Base-by-base conservation (phyloP, 2,797 vertebrate species). In the Eulemur albifrons region DNA sequence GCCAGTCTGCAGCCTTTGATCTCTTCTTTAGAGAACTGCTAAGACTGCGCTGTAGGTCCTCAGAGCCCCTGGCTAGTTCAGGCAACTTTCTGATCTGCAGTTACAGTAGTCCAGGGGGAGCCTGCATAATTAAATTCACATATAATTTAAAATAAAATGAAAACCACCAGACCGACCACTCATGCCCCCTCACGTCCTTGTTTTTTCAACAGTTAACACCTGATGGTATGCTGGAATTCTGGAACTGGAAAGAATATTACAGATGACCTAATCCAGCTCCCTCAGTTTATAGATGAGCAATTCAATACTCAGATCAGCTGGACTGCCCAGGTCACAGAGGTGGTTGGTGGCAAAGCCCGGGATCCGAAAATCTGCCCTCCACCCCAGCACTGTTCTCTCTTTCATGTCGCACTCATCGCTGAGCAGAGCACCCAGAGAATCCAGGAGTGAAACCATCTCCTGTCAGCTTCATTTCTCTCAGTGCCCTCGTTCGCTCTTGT, bases 151-250 rank as follows among this genome's bases (percentile, higher is more conserved):
- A 45, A 48, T 80, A 88, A 88, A 70, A 50, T 85, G 65, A 97
- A 92, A 87, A 80, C 84, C 94, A 30, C 65, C 63, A 90, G 45
- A 30, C 20, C 52, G 63, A 8, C 81, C 14, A 27, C 40, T 17
- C 38, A n/a, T 20, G 14, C 43, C 40, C 23, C 20, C 21, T n/a
- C 72, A 70, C 30, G 3, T 83, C 69, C n/a, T 70, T 72, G 75
- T 54, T 94, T 61, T 96, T 90, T 79, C 63, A 87, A 27, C 70
- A 75, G 38, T 96, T 93, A 90, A 93, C 95, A 83, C 54, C 79
- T 52, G 61, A 73, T 48, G 80, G 85, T 38, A 43, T 77, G 84
- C 54, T 93, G 90, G 93, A 85, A 45, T 80, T 95, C 93, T 52
- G 82, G 79, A 82, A 69, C 63, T 65, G 63, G 83, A 90, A 88